Percentiles rank a stretch among this genome's conserved stretches.
Evolutionary conservation across 2,113 vertebrate genomes (phyloP).

Genomic region (Crocuta crocuta): DNA sequence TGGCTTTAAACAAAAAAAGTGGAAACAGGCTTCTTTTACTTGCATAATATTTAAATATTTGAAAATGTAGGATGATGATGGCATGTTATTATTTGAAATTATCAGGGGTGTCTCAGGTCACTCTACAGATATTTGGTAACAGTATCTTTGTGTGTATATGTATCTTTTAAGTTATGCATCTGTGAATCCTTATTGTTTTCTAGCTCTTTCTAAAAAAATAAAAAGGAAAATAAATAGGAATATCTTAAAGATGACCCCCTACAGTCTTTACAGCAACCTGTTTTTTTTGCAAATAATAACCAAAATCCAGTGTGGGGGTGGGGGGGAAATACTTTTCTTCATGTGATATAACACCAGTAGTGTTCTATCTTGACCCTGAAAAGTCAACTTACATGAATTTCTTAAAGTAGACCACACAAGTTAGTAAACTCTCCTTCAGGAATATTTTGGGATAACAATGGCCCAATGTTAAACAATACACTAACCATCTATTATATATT

Average conservation of each 20-base stretch:
- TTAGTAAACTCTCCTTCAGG: neutral
- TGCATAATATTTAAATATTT: constrained; percentile 7
- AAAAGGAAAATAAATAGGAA: neutral
- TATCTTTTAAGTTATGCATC: neutral
- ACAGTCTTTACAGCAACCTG: neutral
- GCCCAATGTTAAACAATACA: neutral
- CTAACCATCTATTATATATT: neutral
- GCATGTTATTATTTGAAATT: neutral
- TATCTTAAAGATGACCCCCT: neutral
- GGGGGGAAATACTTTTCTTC: neutral
- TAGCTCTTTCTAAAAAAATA: neutral
- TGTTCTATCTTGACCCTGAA: neutral
- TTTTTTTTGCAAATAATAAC: neutral
- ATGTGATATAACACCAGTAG: neutral
- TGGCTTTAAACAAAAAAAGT: neutral
- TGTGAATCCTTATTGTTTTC: neutral
- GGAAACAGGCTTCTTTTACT: neutral
- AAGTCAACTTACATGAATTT: neutral
- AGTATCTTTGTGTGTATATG: neutral
- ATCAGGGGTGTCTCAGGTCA: neutral
- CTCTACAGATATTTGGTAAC: neutral
- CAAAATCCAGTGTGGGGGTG: neutral
- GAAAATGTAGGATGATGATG: neutral
- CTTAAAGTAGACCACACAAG: neutral
- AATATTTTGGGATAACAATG: neutral